Evolutionary conservation across 2,888 invertebrate genomes (phyloP).

Genomic region (Aphodius granarius): DNA sequence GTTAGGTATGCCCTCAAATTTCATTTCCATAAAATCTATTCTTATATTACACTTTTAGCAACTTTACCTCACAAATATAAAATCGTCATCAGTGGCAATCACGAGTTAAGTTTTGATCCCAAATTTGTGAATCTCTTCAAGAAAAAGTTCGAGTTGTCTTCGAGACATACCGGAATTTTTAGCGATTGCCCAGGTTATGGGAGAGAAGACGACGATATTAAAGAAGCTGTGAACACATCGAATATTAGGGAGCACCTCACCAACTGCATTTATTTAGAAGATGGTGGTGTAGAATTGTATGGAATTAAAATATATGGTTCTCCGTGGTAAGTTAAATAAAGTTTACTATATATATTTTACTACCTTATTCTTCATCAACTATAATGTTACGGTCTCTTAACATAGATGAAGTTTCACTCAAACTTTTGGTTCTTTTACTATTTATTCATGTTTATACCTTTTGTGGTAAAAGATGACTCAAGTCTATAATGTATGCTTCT

Average conservation of each 20-base stretch:
- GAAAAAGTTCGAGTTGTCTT: slow-evolving; percentile 39
- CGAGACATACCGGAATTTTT: slow-evolving; percentile 57
- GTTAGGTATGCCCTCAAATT: slow-evolving; percentile 58
- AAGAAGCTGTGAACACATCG: slow-evolving; percentile 65
- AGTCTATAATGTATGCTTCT: no score
- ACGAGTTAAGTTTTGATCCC: slow-evolving; percentile 79
- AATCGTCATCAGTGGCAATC: slow-evolving; percentile 84
- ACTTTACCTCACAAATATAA: slow-evolving; percentile 75
- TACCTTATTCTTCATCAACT: no score
- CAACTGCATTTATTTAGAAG: slow-evolving; percentile 78
- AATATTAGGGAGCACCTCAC: slow-evolving; percentile 70
- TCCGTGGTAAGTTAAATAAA: slow-evolving; percentile 65
- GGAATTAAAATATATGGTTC: slow-evolving; percentile 81
- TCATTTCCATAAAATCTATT: slow-evolving; percentile 1
- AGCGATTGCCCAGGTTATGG: slow-evolving; percentile 69
- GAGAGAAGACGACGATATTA: slow-evolving; percentile 58
- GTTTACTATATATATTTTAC: neutral
- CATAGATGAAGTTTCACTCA: no score
- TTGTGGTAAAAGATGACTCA: no score
- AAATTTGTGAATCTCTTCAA: slow-evolving; percentile 65
- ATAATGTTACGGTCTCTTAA: no score
- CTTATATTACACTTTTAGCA: slow-evolving; percentile 35
- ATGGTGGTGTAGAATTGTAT: slow-evolving; percentile 65
- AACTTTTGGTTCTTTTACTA: no score
- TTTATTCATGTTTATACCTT: no score